Conservation (phyloP, 2,888 invertebrate genomes). For the Isoperla grammatica region DNA sequence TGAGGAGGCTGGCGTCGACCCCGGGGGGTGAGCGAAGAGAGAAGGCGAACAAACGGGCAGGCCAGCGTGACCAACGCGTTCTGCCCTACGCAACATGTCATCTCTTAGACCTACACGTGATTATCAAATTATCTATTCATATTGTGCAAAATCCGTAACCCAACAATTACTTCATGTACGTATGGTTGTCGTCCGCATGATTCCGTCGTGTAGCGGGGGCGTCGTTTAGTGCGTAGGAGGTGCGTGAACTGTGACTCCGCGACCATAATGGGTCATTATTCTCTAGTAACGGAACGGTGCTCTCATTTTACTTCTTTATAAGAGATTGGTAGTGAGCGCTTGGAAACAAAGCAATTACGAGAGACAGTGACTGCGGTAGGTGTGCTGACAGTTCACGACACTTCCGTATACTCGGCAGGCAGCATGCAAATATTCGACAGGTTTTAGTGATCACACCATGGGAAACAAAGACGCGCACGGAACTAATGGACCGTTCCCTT, state of each 20-base stretch:
- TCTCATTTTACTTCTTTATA: neutral
- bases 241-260: constrained; percentile 4
- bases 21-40: too few species aligned
- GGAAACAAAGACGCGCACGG: constrained; percentile 11
- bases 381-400: neutral
- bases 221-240: neutral
- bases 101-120: too few species aligned
- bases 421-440: neutral
- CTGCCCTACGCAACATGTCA: too few species aligned
- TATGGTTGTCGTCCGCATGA: neutral
- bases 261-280: neutral
- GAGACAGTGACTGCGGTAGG: constrained; percentile 1
- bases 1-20: too few species aligned
- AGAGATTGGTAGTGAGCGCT: neutral
- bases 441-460: neutral
- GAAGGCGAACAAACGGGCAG: too few species aligned
- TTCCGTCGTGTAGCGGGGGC: neutral
- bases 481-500: neutral
- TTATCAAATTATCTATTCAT: neutral
- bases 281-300: neutral
- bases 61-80: too few species aligned
- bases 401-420: neutral
- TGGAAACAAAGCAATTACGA: neutral
- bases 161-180: neutral
- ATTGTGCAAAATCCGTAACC: neutral